These are phyloP conservation scores for Pygmarrhopalites habei DNA, from an alignment of 1,140 invertebrate species.

Conservation along the genomic window DNA sequence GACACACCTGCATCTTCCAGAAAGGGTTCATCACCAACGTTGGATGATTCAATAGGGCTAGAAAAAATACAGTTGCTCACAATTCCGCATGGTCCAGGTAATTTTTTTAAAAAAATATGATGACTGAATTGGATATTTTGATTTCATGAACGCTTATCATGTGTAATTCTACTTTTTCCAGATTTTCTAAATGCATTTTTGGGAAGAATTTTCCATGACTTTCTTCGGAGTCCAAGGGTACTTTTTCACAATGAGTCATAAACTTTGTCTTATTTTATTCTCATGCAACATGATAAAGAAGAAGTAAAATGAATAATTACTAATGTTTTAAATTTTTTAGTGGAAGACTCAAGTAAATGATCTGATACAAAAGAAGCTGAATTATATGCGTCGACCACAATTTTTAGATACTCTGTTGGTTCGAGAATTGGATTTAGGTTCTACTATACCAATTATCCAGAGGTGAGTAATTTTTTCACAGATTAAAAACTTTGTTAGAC, in stretches of 20 bases:
- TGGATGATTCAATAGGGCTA: constrained; percentile 14
- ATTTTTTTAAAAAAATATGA: too few relatives aligned
- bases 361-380: constrained; percentile 77
- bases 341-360: constrained; percentile 58
- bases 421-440: constrained; percentile 67
- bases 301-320: too few relatives aligned
- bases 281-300: too few relatives aligned
- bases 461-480: constrained; percentile 12
- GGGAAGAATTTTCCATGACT: constrained; percentile 69
- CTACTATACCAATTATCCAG: constrained; percentile 66
- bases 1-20: constrained; percentile 1
- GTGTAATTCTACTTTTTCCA: too few relatives aligned
- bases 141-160: too few relatives aligned
- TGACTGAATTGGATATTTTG: too few relatives aligned
- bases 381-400: constrained; percentile 76
- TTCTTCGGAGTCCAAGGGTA: constrained; percentile 59
- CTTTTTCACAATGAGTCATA: too few relatives aligned
- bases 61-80: constrained; percentile 16
- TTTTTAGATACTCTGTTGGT: constrained; percentile 79
- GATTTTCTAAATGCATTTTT: constrained; percentile 67
- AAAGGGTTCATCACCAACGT: not conserved
- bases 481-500: not conserved
- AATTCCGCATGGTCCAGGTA: too few relatives aligned
- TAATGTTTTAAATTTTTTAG: too few relatives aligned
- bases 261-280: too few relatives aligned